Evolutionary conservation across 2,113 vertebrate genomes (phyloP).

Genomic region (Xiphophorus hellerii): DNA sequence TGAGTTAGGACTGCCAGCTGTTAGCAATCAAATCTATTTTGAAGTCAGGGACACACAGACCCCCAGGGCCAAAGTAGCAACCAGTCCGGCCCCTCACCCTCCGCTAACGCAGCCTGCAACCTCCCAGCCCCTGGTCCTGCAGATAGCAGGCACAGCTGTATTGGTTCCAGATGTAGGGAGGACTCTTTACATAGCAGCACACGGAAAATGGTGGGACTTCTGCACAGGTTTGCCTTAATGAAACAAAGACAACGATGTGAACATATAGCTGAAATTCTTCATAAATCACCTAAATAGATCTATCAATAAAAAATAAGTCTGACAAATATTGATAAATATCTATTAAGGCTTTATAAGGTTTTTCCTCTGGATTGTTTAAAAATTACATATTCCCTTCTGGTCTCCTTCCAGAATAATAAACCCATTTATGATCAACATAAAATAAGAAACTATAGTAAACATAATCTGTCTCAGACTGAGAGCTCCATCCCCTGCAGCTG

Average conservation of each 20-base stretch:
- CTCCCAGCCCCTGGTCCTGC: slow-evolving; percentile 70
- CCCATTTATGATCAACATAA: neutral
- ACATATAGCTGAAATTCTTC: neutral
- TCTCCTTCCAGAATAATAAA: neutral
- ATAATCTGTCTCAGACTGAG: slow-evolving; percentile 13
- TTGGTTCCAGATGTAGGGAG: slow-evolving; percentile 83
- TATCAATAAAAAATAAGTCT: neutral
- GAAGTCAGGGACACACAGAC: slow-evolving; percentile 84
- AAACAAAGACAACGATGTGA: slow-evolving; percentile 13
- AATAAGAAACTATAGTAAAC: neutral
- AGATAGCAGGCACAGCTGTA: slow-evolving; percentile 76
- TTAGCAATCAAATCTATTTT: slow-evolving; percentile 87
- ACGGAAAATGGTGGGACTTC: slow-evolving; percentile 61
- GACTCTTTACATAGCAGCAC: slow-evolving; percentile 74
- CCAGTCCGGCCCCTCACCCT: slow-evolving; percentile 68
- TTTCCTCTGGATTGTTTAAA: neutral
- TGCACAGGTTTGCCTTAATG: slow-evolving; percentile 19
- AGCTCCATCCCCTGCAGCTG: slow-evolving; percentile 37
- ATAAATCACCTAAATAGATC: neutral
- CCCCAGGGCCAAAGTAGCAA: slow-evolving; percentile 82
- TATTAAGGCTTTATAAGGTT: neutral
- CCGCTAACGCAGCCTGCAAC: slow-evolving; percentile 54
- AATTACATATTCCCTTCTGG: neutral
- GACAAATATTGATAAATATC: neutral
- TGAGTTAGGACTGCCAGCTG: slow-evolving; percentile 86